Conservation (phyloP, 1,140 invertebrate species). For the Calosoma granatense region DNA sequence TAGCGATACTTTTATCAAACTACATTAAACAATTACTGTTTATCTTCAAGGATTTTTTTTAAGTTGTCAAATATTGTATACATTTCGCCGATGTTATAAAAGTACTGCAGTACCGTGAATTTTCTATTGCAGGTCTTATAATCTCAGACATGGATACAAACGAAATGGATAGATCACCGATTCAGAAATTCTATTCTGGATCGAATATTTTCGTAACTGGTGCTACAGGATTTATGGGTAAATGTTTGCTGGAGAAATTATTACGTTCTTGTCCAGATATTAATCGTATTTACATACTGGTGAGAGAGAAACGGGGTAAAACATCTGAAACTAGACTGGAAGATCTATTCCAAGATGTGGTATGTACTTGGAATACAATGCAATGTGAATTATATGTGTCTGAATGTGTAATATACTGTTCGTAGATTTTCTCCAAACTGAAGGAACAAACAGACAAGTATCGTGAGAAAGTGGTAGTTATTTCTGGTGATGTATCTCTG, state of each 20-base stretch:
- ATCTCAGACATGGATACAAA: slow-evolving; percentile 1
- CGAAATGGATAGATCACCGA: neutral
- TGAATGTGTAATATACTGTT: slow-evolving; percentile 26
- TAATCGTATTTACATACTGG: slow-evolving; percentile 62
- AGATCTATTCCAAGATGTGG: slow-evolving; percentile 53
- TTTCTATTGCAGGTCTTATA: too few species aligned
- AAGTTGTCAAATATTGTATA: too few species aligned
- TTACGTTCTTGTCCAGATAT: slow-evolving; percentile 62
- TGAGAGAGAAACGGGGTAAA: slow-evolving; percentile 68
- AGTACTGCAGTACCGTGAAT: too few species aligned
- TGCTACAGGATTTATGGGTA: slow-evolving; percentile 49
- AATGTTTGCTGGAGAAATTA: slow-evolving; percentile 64
- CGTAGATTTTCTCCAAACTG: slow-evolving; percentile 62
- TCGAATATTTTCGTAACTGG: slow-evolving; percentile 50
- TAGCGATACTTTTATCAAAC: too few species aligned
- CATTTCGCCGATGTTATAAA: too few species aligned
- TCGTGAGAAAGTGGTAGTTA: slow-evolving; percentile 54
- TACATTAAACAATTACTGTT: too few species aligned
- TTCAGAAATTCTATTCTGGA: slow-evolving; percentile 29
- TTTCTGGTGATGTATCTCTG: slow-evolving; percentile 68
- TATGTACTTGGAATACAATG: slow-evolving; percentile 33
- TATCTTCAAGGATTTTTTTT: too few species aligned
- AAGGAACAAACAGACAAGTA: slow-evolving; percentile 46
- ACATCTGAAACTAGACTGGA: slow-evolving; percentile 54
- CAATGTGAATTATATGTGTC: neutral